These are phyloP conservation scores for Bradypodion ventrale DNA, from an alignment of 2,797 vertebrate species.

Conservation along the genomic window DNA sequence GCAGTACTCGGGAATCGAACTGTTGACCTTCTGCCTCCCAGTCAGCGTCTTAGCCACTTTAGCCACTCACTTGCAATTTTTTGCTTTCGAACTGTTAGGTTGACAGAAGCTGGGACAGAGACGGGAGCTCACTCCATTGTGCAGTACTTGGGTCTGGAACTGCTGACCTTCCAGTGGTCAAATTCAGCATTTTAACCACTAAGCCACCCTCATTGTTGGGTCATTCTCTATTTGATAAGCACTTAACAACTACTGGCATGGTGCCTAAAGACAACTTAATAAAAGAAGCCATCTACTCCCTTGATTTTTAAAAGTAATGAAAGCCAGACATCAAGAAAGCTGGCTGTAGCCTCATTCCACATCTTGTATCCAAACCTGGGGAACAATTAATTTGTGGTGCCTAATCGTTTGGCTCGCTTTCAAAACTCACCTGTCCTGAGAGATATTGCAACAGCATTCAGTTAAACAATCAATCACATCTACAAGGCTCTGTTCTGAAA, in stretches of 20 bases:
- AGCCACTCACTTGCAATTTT: too few species aligned
- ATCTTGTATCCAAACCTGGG: background rate
- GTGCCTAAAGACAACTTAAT: conserved; percentile 28
- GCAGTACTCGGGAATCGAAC: too few species aligned
- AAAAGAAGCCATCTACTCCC: conserved; percentile 2
- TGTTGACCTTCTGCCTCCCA: too few species aligned
- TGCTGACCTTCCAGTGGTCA: too few species aligned
- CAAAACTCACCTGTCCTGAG: background rate
- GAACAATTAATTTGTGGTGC: background rate
- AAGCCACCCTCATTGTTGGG: conserved; percentile 23
- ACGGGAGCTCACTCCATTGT: too few species aligned
- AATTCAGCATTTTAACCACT: too few species aligned
- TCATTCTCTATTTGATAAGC: conserved; percentile 16
- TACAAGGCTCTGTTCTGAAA: background rate
- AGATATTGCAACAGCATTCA: background rate
- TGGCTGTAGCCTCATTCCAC: background rate
- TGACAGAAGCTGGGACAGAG: too few species aligned
- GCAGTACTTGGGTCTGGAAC: too few species aligned
- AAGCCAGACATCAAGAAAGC: background rate
- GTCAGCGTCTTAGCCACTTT: too few species aligned
- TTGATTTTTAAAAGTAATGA: background rate
- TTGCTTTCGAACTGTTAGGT: too few species aligned
- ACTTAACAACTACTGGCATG: conserved; percentile 9
- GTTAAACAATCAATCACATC: too few species aligned
- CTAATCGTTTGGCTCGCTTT: background rate